Base-by-base conservation (phyloP, 2,797 vertebrate species). In the Trachurus trachurus region DNA sequence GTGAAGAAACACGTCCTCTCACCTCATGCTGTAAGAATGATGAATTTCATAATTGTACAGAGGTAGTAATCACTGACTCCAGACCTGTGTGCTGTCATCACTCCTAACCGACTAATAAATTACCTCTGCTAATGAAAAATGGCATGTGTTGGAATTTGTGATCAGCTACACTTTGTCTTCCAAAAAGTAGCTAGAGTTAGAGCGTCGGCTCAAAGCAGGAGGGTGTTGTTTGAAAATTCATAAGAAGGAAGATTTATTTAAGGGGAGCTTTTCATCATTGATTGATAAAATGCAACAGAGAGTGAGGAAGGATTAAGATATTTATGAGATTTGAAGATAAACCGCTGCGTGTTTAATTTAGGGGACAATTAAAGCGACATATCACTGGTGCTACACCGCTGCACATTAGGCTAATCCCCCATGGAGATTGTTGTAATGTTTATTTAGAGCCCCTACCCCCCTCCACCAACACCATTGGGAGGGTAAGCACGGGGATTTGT, bases 291-390 rank as follows among this genome's bases (percentile, higher is more conserved):
- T 21, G 81, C 76, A 85, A 78, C 44, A 31, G 84, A 78, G 83
- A 84, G 80, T 66, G 58, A 57, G 71, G 57, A 67, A 72, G 88
- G 92, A 94, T 93, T 90, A 94, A 80, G 80, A 88, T 89, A 90
- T 93, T 93, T 82, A 87, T 81, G 82, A 90, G 93, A 94, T 95
- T 81, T 87, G 80, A 72, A 83, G 89, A 91, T 91, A 88, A 92
- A 87, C 67, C 19, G 57, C 66, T 68, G 72, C 61, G 29, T 89
- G 77, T 92, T 91, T 92, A 89, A 93, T 93, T 92, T 92, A 83
- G 75, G 81, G 76, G 77, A 87, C 90, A 92, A 90, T 92, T 91
- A 92, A 90, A 88, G 80, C 60, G 19, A 83, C 79, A 63, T 85
- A 84, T 88, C 78, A 44, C 50, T 60, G 58, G 71, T 60, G 83